Evolutionary conservation across 2,797 vertebrate genomes (phyloP).

Genomic region (Acridotheres tristis): DNA sequence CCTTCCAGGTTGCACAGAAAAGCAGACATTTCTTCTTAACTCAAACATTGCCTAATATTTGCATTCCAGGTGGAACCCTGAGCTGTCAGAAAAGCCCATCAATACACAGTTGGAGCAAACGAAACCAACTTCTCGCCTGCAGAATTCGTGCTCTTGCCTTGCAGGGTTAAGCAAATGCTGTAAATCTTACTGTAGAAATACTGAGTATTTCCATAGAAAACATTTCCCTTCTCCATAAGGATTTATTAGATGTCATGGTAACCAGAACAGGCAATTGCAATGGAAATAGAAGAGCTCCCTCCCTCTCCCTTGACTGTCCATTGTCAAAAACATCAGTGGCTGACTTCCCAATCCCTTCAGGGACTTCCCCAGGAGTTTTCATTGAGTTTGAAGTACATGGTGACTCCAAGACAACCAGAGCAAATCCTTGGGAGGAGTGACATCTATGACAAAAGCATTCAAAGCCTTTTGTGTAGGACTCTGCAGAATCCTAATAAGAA

Average conservation of each 20-base stretch:
- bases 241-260: background rate
- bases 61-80: background rate
- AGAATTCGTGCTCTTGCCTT: background rate
- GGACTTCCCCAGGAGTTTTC: background rate
- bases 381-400: background rate
- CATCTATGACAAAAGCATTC: background rate
- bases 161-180: background rate
- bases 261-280: background rate
- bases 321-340: background rate
- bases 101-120: accelerated
- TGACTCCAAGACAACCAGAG: background rate
- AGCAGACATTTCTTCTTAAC: background rate
- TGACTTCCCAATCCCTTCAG: background rate
- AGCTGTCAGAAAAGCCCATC: background rate
- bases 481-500: background rate
- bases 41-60: background rate
- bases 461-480: background rate
- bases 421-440: background rate
- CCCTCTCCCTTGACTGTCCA: background rate
- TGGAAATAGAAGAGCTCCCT: background rate
- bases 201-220: background rate
- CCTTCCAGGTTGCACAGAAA: background rate
- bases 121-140: background rate
- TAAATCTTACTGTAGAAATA: background rate
- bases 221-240: background rate